Base-by-base conservation (phyloP, 1,140 invertebrate genomes). In the Ectropis grisescens region DNA sequence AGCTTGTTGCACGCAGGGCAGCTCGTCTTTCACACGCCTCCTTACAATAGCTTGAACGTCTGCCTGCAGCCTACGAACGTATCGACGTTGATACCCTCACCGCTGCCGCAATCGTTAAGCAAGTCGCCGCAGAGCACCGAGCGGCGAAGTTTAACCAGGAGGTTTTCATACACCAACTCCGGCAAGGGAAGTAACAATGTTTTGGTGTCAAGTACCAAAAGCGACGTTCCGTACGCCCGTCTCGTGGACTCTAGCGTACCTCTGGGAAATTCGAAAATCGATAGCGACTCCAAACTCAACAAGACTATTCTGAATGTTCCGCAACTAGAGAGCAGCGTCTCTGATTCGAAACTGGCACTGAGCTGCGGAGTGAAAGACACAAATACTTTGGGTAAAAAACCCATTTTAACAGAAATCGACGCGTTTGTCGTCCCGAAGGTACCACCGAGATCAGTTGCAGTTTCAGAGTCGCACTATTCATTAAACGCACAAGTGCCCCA, bases 21-120 rank as follows among this genome's bases (percentile, higher is more conserved):
- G 61, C 80, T 97, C n/a, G 90, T 98, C 13, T 96, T 97, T 69
- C 91, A 96, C 42, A 94, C 93, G 1, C 91, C 93, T 0, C 93
- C 93, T 0, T 95, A 95, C 51, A 92, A 91, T 47, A 85, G 90
- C 11, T 86, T 90, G 43, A 89, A 92, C 50, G 89, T 93, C n/a
- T 88, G 88, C 15, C 72, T 94, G 1, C 90, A 93, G 70, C 92
- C 93, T 25, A 81, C 83, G 22, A 80, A 80, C 28, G 64, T 74
- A 19, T 60, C 68, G 1, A 69, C 70, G 8, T 48, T 81, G 8
- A 76, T 76, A 31, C 76, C 78, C 1, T 82, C 82, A 1, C 80
- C 79, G 1, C 40, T 81, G 26, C 76, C 79, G 1, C 74, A 71
- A 37, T 64, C 51, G 24, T 41, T 70, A 0, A 79, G 61, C 35